Evolutionary conservation across 2,888 invertebrate genomes (phyloP), one percentile per base, ranked within the genome.

Genomic region (Drosophila limbata): DNA sequence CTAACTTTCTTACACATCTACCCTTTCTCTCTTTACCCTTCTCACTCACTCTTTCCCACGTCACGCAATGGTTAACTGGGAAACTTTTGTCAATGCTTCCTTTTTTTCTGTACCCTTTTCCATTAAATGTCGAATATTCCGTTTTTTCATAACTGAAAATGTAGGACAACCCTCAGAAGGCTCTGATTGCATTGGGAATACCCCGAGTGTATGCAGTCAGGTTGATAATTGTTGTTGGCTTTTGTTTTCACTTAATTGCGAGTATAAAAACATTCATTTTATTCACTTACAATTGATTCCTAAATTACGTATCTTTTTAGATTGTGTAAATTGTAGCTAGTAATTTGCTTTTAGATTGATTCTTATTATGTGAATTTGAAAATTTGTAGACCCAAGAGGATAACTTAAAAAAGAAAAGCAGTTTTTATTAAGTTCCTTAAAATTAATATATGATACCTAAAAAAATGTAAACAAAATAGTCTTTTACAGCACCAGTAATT

Each of bases 101-200:
- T 19, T 3, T 28, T 28, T 31, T 17, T 40, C 57, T 62, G 15
- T 33, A 61, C 52, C 61, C 64, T 35, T 60, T 33, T 28, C 33
- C 57, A 57, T 65, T 55, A 55, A 66, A 75, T 79, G 64, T 45
- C 11, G 50, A 37, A 21, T 61, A 61, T 74, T 66, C 53, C 52
- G 59, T 62, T 70, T 65, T 60, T 61, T 60, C 55, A 48, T 50
- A 62, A 77, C 44, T 57, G 60, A 39, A 83, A 71, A 71, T 65
- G 59, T 65, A 64, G 67, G 65, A 52, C 37, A 71, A 40, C 28
- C 40, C 55, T 28, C 33, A 51, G 4, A 13, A 52, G 55, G 21
- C 31, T 4, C 11, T 31, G 28, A 59, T 48, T 47, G 48, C 59
- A 48, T 28, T 52, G 47, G 40, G 13, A 37, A 52, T 37, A n/a